Conservation (phyloP, 2,113 vertebrate species). For the Talpa occidentalis region DNA sequence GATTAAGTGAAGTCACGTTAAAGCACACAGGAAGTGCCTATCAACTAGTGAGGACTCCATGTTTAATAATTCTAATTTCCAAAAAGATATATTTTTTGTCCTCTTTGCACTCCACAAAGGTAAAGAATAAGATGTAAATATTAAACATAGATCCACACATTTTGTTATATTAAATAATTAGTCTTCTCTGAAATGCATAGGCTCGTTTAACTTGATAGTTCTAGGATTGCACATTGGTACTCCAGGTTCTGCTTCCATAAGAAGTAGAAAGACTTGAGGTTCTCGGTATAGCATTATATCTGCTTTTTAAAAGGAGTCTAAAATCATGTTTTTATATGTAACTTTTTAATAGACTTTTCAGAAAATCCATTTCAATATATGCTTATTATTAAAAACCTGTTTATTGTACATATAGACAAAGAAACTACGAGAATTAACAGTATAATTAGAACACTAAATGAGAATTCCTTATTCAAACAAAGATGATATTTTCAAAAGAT, state of each 20-base stretch:
- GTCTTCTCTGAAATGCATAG: background rate
- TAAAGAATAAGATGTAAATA: background rate
- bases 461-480: background rate
- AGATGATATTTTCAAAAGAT: constrained; percentile 30
- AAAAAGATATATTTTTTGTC: background rate
- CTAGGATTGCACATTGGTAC: background rate
- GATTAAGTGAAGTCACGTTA: background rate
- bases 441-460: background rate
- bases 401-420: background rate
- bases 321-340: background rate
- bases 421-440: background rate
- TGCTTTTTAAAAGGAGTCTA: background rate
- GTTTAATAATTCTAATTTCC: background rate
- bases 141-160: background rate
- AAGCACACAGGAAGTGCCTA: background rate
- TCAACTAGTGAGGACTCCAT: background rate
- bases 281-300: background rate
- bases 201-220: background rate
- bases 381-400: constrained; percentile 3
- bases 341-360: background rate
- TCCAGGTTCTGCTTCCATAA: background rate
- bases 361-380: constrained; percentile 2
- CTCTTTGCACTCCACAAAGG: background rate
- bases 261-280: background rate
- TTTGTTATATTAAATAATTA: background rate